phyloP scores from a whole-genome alignment of 2,797 vertebrate genomes.

The Lepilemur ruficaudatus region DNA sequence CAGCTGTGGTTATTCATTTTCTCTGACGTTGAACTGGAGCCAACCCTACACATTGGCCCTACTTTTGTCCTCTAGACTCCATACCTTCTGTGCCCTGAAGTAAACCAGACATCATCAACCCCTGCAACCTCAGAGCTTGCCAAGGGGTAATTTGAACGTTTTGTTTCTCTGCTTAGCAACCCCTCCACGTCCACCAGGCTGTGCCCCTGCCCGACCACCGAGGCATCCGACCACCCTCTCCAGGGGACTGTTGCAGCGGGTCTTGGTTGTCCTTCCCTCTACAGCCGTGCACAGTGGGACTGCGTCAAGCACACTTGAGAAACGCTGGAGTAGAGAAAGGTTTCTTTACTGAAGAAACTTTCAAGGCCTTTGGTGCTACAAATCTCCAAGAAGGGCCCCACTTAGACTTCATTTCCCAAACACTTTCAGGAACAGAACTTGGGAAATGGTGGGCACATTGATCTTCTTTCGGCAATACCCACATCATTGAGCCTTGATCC shows the following conservation, averaged over 20 bases:
- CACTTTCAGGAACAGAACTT: not conserved
- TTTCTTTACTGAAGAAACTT: not conserved
- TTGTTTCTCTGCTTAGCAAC: not conserved
- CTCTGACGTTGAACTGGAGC: not conserved
- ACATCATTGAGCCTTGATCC: not conserved
- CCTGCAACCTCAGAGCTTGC: not conserved
- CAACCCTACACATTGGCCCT: not conserved
- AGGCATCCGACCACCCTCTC: not conserved
- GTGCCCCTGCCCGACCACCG: not conserved
- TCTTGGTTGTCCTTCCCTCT: too few species aligned
- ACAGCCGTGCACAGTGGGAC: rapidly evolving
- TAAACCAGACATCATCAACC: not conserved
- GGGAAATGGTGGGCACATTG: not conserved
- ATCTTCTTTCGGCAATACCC: not conserved
- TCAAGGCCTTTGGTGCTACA: not conserved
- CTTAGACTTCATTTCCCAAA: not conserved
- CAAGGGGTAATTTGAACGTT: rapidly evolving
- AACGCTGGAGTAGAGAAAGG: not conserved
- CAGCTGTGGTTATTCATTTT: not conserved
- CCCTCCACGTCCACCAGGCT: not conserved
- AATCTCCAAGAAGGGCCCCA: not conserved
- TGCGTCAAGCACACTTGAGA: not conserved
- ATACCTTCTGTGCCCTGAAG: not conserved
- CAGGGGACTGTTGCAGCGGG: not conserved
- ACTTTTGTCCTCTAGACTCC: not conserved